Conservation (phyloP, 2,113 vertebrate species). For the Ahaetulla prasina region DNA sequence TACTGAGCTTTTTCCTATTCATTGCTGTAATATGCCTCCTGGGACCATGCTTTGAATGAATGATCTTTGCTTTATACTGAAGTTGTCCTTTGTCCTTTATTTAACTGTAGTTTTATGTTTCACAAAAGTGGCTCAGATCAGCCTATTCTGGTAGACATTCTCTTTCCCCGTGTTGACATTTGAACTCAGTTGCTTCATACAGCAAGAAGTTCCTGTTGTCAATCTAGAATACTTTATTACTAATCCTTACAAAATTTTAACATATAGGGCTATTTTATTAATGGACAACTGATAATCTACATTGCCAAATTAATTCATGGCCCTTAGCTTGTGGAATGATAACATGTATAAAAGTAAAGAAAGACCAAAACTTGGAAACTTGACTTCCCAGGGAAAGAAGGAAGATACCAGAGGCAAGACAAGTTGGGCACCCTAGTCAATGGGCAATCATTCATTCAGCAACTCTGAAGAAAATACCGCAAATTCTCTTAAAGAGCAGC, state of each 20-base stretch:
- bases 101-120: slow-evolving; percentile 38
- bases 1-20: slow-evolving; percentile 78
- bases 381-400: background rate
- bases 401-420: background rate
- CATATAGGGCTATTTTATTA: background rate
- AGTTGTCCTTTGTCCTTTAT: slow-evolving; percentile 75
- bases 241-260: background rate
- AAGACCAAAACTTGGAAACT: background rate
- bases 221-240: background rate
- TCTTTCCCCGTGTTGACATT: slow-evolving; percentile 5
- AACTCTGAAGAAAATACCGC: background rate
- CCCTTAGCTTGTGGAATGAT: background rate
- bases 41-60: slow-evolving; percentile 72
- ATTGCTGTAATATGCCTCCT: slow-evolving; percentile 82
- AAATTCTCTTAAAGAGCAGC: background rate
- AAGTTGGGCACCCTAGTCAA: background rate
- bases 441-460: background rate
- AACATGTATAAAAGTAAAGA: background rate
- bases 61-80: slow-evolving; percentile 68
- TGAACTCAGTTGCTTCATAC: background rate
- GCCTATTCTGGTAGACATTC: background rate
- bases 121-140: background rate
- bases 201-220: background rate
- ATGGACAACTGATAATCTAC: too few relatives aligned
- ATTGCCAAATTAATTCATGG: background rate